Base-by-base conservation (phyloP, 2,113 vertebrate species). In the Cyanoderma ruficeps region DNA sequence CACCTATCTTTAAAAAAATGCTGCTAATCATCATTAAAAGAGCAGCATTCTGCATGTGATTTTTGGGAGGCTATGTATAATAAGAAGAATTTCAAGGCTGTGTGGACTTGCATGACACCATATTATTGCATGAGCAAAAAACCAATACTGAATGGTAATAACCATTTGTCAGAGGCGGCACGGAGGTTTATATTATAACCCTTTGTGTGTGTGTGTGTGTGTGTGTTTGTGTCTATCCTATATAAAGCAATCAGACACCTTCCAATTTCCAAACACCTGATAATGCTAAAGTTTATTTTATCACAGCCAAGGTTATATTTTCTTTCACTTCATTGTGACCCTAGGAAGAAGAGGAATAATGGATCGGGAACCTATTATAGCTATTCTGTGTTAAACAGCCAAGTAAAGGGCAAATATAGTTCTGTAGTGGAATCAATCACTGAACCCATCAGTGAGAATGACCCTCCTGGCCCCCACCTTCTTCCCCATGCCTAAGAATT, bases 391-490 rank as follows among this genome's bases (percentile, higher is more conserved):
- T 92, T 97, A 93, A 94, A 94, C 94, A 92, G 89, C 92, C 56
- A 69, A 91, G 88, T 91, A 96, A 97, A 97, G 96, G 96, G 95
- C 97, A 95, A 97, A 95, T 35, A 89, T 92, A 91, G 89, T 95
- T 97, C 88, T 93, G 95, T 96, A 82, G 84, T 39, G 46, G 90
- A 97, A 97, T 97, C 96, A 95, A 94, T 97, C 97, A 95, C 75
- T 42, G 52, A 94, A 90, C 67, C 97, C 96, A 95, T 97, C 97
- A 98, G 94, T 89, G 95, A 91, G 50, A 79, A 96, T 93, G 88
- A 89, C 96, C 96, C 94, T 87, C 91, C 83, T 83, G 56, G 93
- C 57, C 96, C 94, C 89, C 94, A 89, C 96, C 90, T 93, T 88
- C 93, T 96, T 96, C 93, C 89, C 88, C 27, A 25, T 74, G 94